A percentile compares a stretch with the other conserved stretches of the same genome.
phyloP scores from a whole-genome alignment of 2,113 vertebrate genomes.

The Pygoscelis antarcticus region DNA sequence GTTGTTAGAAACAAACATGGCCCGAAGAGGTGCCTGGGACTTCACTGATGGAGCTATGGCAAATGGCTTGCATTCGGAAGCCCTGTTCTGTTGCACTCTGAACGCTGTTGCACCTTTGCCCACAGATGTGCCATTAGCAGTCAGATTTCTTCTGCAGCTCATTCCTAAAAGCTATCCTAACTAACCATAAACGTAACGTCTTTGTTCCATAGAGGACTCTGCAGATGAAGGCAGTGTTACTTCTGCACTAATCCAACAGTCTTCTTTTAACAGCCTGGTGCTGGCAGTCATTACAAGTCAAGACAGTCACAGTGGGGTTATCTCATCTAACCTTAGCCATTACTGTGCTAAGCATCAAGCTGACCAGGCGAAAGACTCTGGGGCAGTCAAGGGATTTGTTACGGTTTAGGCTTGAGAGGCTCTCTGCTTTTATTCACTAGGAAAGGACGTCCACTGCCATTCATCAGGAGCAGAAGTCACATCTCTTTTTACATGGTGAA shows the following conservation, averaged over 20 bases:
- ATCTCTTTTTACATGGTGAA: neutral
- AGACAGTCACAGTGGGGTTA: neutral
- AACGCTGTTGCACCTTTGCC: neutral
- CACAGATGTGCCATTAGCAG: neutral
- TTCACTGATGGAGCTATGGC: neutral
- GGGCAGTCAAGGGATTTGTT: neutral
- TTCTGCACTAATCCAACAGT: neutral
- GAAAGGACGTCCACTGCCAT: neutral
- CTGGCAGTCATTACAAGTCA: neutral
- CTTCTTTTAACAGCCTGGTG: neutral
- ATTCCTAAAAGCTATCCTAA: neutral
- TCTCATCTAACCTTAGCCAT: neutral
- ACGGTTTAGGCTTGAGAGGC: neutral
- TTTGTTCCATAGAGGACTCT: neutral
- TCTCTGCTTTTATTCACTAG: neutral
- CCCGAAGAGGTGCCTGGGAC: neutral
- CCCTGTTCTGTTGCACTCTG: neutral
- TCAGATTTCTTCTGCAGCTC: neutral
- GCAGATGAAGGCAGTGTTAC: neutral
- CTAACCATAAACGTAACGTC: neutral
- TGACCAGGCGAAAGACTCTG: neutral
- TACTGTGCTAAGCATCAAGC: neutral
- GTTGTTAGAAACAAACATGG: neutral
- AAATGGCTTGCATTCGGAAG: fast-evolving
- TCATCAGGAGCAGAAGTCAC: neutral